Evolutionary conservation across 2,113 vertebrate genomes (phyloP), one percentile per base, ranked within the genome.

Genomic region (Calcarius ornatus): DNA sequence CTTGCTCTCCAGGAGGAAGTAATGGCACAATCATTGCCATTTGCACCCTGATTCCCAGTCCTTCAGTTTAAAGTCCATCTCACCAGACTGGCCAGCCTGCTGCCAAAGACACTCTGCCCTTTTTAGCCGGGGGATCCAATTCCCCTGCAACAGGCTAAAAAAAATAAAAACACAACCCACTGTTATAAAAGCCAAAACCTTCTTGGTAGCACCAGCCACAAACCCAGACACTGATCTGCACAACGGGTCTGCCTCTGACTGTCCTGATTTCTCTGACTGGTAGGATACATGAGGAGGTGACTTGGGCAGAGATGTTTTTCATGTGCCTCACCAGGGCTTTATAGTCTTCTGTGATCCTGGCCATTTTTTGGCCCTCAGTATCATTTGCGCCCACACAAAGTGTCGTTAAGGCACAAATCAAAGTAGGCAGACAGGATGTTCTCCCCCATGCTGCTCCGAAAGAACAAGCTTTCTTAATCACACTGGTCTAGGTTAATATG

Each of bases 241-340:
- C 0, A 0, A 16, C 23, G 6, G 14, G 12, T 53, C 38, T 75
- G 33, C 33, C 18, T 66, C 37, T 45, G 45, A 28, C 45, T 68
- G 53, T 38, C 20, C 38, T 0, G 0, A 15, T n/a, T 68, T 53
- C 45, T 68, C 20, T 30, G 10, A n/a, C 23, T 16, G 11, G 33
- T 11, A 53, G 20, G 12, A 66, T 3, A 59, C 15, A 33, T 8
- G 33, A 60, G 23, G 38, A 59, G 7, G 48, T 59, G 38, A 73
- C 45, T n/a, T 28, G 33, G 28, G 45, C 23, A 23, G 15, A 7
- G 19, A 51, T 20, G 37, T 51, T 88, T 21, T 30, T 54, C n/a
- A 53, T 0, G 0, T 22, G n/a, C 38, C 17, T 73, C 16, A 30
- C 11, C 18, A 40, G 9, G 5, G 21, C 24, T 40, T 76, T 31